A percentile compares a stretch with the other conserved stretches of the same genome.
phyloP scores from a whole-genome alignment of 2,888 invertebrate species.

The Hyppa rectilinea region DNA sequence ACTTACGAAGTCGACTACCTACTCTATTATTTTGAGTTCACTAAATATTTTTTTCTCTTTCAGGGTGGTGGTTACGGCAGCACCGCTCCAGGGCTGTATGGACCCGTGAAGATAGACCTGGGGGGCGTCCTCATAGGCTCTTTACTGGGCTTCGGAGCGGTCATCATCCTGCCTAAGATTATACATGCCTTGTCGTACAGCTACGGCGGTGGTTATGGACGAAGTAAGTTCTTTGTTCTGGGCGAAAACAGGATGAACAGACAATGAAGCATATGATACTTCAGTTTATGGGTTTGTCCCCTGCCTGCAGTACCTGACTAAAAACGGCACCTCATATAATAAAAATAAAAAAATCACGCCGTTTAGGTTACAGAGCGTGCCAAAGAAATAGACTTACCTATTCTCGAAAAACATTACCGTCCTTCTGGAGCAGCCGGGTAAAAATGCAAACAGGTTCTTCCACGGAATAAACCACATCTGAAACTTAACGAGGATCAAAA shows the following conservation, averaged over 20 bases:
- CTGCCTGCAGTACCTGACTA: no score
- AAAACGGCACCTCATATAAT: no score
- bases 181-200: conserved; percentile 93
- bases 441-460: no score
- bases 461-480: not conserved
- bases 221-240: conserved; percentile 90
- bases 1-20: not conserved
- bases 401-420: no score
- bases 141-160: conserved; percentile 95
- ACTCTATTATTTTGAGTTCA: not conserved
- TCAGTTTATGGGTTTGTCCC: no score
- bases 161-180: conserved; percentile 95
- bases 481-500: not conserved
- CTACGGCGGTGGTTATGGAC: conserved; percentile 92
- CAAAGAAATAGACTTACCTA: no score
- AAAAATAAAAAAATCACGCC: no score
- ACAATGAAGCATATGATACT: no score
- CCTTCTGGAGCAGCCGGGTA: no score
- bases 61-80: conserved; percentile 85
- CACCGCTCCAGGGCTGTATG: conserved; percentile 91
- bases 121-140: conserved; percentile 96
- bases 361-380: no score
- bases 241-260: no score
- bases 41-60: conserved; percentile 41
- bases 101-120: conserved; percentile 94